These are phyloP conservation scores for Ranitomeya variabilis DNA, from an alignment of 2,113 vertebrate species.

Conservation along the genomic window DNA sequence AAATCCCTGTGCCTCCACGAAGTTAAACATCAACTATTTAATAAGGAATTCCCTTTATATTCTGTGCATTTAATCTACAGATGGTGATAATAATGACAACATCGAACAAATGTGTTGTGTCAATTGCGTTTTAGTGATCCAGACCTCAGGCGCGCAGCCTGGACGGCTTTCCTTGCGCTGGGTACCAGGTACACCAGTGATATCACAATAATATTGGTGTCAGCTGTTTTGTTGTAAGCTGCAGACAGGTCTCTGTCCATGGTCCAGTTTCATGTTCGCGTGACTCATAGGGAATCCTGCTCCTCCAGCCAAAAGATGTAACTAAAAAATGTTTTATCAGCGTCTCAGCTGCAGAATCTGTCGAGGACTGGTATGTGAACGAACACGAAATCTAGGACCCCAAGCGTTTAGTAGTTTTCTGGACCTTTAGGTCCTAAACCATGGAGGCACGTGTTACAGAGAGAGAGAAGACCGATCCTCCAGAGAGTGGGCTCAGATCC, in stretches of 20 bases:
- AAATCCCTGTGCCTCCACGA: too few species aligned
- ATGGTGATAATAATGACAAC: neutral
- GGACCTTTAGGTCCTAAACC: neutral
- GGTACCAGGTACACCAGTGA: neutral
- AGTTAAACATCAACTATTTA: too few species aligned
- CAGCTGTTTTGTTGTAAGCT: constrained; percentile 11
- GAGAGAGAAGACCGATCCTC: too few species aligned
- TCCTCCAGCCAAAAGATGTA: constrained; percentile 35
- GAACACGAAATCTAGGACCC: neutral
- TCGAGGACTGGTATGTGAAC: neutral
- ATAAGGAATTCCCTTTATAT: neutral
- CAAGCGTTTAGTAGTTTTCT: neutral
- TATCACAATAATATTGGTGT: neutral
- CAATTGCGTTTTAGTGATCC: too few species aligned
- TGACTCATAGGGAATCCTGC: constrained; percentile 48
- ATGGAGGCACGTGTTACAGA: neutral
- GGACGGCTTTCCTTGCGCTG: neutral
- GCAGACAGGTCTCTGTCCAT: constrained; percentile 4
- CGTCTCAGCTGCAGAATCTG: neutral
- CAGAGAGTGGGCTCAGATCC: neutral
- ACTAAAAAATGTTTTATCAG: constrained; percentile 40
- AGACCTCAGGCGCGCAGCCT: too few species aligned
- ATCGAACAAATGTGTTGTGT: neutral
- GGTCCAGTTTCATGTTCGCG: constrained; percentile 24
- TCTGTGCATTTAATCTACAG: neutral